A percentile compares a stretch with the other conserved stretches of the same genome.
Conservation (phyloP, 2,113 vertebrate genomes). For the Chionis minor region DNA sequence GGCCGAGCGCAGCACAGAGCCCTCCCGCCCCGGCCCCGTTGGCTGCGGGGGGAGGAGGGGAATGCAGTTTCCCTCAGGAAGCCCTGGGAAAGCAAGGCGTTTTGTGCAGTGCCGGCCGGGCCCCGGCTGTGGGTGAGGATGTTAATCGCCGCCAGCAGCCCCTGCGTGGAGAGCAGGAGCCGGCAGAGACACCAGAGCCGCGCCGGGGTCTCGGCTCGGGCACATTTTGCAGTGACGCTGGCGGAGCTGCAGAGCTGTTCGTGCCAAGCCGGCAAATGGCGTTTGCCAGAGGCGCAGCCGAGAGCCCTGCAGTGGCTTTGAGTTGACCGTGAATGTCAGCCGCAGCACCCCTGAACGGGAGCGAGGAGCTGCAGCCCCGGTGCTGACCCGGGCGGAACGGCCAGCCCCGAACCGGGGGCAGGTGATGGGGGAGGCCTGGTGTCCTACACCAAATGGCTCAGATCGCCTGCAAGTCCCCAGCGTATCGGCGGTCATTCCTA, state of each 20-base stretch:
- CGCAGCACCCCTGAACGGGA: not conserved
- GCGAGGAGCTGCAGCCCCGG: not conserved
- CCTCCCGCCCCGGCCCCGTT: too few species aligned
- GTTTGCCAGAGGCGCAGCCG: not conserved
- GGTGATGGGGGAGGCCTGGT: rapidly evolving
- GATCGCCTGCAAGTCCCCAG: not conserved
- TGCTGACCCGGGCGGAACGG: not conserved
- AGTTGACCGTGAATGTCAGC: rapidly evolving
- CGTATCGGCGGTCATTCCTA: rapidly evolving
- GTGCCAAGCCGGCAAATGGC: not conserved
- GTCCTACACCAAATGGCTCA: rapidly evolving
- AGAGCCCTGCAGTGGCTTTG: not conserved
- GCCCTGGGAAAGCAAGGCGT: not conserved
- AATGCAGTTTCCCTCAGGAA: rapidly evolving
- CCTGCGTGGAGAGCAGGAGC: not conserved
- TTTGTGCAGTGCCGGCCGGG: not conserved
- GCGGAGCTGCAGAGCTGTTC: not conserved
- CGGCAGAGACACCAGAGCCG: not conserved
- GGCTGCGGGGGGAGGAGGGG: not conserved
- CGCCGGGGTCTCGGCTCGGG: not conserved
- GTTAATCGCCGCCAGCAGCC: not conserved
- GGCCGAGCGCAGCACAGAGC: too few species aligned
- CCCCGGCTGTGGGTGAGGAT: too few species aligned
- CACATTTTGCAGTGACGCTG: not conserved
- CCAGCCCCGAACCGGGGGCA: not conserved